These are phyloP conservation scores for Babyrousa celebensis DNA, from an alignment of 2,797 vertebrate genomes.

Conservation along the genomic window DNA sequence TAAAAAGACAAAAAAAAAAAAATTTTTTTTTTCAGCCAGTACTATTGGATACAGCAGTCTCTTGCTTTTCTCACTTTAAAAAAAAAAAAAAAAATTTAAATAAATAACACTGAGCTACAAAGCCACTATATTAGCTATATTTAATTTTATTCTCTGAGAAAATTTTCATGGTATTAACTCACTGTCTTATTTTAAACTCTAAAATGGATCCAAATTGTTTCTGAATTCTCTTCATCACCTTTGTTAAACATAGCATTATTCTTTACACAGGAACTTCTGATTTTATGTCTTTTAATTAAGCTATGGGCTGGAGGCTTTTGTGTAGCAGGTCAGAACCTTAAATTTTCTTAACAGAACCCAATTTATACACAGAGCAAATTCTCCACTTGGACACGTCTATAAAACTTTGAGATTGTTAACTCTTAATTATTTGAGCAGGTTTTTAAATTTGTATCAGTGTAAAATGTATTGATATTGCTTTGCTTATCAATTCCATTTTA, in stretches of 20 bases:
- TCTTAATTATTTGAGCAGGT: not conserved
- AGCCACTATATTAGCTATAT: not conserved
- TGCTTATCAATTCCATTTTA: conserved; percentile 31
- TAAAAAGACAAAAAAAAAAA: too few relatives aligned
- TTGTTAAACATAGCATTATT: not conserved
- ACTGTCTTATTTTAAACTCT: conserved; percentile 58
- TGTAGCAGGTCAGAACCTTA: not conserved
- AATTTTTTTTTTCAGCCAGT: too few relatives aligned
- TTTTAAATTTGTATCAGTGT: conserved; percentile 38
- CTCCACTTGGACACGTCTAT: not conserved
- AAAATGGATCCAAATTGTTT: conserved; percentile 64
- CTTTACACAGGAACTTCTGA: not conserved
- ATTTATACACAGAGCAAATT: not conserved
- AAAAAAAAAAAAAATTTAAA: not conserved
- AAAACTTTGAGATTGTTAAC: not conserved
- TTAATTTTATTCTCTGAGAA: conserved; percentile 43
- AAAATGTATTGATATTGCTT: conserved; percentile 16
- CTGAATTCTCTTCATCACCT: conserved; percentile 16
- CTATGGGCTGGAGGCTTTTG: not conserved
- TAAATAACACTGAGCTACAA: not conserved
- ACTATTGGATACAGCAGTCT: not conserved
- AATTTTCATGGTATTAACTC: not conserved
- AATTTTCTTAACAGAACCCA: conserved; percentile 36
- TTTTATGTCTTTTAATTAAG: not conserved
- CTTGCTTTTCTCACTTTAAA: not conserved